Base-by-base conservation (phyloP, 2,113 vertebrate species). In the Chloroceryle aenea region DNA sequence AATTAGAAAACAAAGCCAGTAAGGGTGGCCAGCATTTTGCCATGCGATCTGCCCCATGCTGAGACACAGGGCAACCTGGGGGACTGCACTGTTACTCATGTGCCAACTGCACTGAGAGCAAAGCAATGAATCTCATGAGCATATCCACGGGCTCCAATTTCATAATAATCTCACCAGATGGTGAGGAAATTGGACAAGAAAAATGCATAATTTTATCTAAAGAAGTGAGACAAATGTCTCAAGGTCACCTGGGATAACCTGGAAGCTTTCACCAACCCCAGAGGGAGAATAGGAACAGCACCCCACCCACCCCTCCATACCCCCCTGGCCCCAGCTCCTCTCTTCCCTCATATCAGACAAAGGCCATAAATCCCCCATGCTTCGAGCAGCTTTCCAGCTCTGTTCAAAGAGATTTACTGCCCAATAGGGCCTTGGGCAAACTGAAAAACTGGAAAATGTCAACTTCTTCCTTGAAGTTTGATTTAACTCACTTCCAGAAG, bases 1-100 rank as follows among this genome's bases (percentile, higher is more conserved):
- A 45, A 69, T 40, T 56, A 56, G 19, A 74, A 52, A 20, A 83
- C 3, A 30, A 52, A 64, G 10, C 5, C 2, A 0, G 7, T 29
- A 50, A 40, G 17, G 3, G 26, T 15, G 4, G 27, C 4, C 59
- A 77, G 29, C 38, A 26, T 75, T 79, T 62, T 58, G 10, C 71
- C 42, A 14, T 0, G 0, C 48, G 10, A 64, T 68, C 27, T 71
- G 40, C 18, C 18, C 29, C 29, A 17, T 45, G 29, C 16, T 0
- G 0, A 52, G 19, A 21, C 4, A 4, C 3, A 4, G 26, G 64
- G 12, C 29, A 47, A 25, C 16, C 32, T 10, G 6, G 8, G 29
- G 29, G 32, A 34, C 13, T 3, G 0, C 7, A 3, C 26, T 5
- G 45, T 38, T 32, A 32, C 10, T 56, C 15, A 5, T 6, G 2